Evolutionary conservation across 2,797 vertebrate species (phyloP), one percentile per base, ranked within the genome.

Genomic region (Mormyrus proboscirostris): DNA sequence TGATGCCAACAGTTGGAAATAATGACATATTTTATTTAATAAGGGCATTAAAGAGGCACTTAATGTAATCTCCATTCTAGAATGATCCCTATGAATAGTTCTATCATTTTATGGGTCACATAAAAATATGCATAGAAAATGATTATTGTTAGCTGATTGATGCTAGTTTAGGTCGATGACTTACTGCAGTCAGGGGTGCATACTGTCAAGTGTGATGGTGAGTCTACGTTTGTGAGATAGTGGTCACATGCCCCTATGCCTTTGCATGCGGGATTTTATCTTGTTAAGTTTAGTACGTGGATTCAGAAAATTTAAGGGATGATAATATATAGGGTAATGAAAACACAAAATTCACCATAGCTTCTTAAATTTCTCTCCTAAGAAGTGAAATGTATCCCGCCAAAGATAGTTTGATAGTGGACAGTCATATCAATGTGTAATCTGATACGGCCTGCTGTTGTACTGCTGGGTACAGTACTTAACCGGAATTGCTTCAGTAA

Each of bases 91-190:
- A 12, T 79, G 73, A 79, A 79, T 79, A 79, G 73, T 47, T 79
- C 73, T 79, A n/a, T n/a, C 19, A 79, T 79, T 79, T 79, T 79
- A 79, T 79, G 41, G 73, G 73, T 79, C 38, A 41, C 73, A 79
- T 79, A 79, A 79, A 79, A 79, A n/a, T 79, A 41, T 79, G 73
- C 73, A n/a, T 79, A 79, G 38, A 47, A 79, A n/a, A 79, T 79
- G 33, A 79, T 47, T 44, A 79, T 41, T 41, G 38, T 79, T 47
- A 79, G 73, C 73, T 79, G 73, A 44, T 47, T 79, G 41, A 79
- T 79, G 73, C 19, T 79, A 79, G 38, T 79, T 19, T 79, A 16
- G 38, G 73, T 79, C 41, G 1, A 79, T 79, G 38, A 79, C 41
- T 47, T 41, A 47, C 73, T 79, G 73, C 73, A 10, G 73, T 79